A percentile compares a stretch with the other conserved stretches of the same genome.
These are phyloP conservation scores for Malurus alboscapulatus DNA, from an alignment of 2,113 vertebrate species.

Conservation along the genomic window DNA sequence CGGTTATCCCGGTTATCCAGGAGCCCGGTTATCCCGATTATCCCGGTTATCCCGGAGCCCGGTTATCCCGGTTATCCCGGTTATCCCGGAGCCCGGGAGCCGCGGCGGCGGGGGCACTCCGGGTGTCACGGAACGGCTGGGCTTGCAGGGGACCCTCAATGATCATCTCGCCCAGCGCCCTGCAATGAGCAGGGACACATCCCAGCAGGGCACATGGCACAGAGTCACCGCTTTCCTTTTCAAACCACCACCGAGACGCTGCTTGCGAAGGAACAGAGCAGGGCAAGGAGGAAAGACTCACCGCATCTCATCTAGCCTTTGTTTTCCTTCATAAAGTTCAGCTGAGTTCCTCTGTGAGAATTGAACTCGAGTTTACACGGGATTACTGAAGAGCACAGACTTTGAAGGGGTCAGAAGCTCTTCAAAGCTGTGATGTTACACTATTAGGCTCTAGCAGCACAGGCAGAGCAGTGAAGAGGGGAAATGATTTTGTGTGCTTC, in stretches of 20 bases:
- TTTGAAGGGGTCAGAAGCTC: not conserved
- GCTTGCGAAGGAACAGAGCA: not conserved
- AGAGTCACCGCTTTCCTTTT: not conserved
- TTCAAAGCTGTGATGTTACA: not conserved
- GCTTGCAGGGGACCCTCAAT: fast-evolving
- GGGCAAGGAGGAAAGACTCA: not conserved
- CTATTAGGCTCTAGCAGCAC: not conserved
- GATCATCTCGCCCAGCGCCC: not conserved
- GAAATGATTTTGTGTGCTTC: not conserved
- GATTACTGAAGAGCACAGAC: not conserved
- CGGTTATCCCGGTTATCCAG: too few species aligned
- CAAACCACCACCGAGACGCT: not conserved
- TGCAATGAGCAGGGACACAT: not conserved
- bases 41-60: too few species aligned
- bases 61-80: not conserved
- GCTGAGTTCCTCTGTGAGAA: not conserved
- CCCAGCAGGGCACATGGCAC: fast-evolving
- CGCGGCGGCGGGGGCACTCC: not conserved
- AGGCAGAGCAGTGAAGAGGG: not conserved
- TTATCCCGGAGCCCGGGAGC: not conserved
- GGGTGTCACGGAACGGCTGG: fast-evolving
- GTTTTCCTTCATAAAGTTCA: not conserved
- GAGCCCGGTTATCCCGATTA: too few species aligned
- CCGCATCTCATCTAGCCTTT: not conserved
- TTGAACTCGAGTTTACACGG: not conserved